Evolutionary conservation across 2,113 vertebrate species (phyloP), one percentile per base, ranked within the genome.

Genomic region (Dipodomys ordii): DNA sequence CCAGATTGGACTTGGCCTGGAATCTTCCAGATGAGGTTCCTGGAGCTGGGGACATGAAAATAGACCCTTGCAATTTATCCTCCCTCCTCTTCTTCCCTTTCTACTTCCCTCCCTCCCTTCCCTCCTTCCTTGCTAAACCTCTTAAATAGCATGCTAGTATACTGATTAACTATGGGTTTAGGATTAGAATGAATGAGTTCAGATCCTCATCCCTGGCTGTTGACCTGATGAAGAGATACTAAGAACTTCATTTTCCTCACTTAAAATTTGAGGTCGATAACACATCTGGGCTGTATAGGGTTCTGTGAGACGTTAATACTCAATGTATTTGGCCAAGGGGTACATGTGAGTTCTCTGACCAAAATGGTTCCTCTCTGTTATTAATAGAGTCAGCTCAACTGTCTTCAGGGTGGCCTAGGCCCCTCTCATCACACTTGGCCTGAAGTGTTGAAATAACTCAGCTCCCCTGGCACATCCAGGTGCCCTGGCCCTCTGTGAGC

Each of bases 41-140:
- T 49, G 6, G 46, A 87, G 30, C 53, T 19, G 25, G 12, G 27
- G 39, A 2, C 1, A 11, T 12, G n/a, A 85, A 67, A 71, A 88
- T 32, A 78, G 44, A 35, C 28, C 22, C 28, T 80, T 4, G 20
- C 15, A 82, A 69, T 92, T 27, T 60, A 0, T 60, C 67, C 86
- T 87, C 44, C 77, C 46, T 74, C 81, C 53, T 13, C 15, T 16
- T 1, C 53, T 13, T 57, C 53, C 53, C 15, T 18, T 49, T 12
- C 15, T 13, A 16, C 15, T 18, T 49, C 49, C 15, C 53, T 57
- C 53, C 35, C 35, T 57, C 16, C 15, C 53, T 16, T 13, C 53
- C 15, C 15, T 16, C 53, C 15, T 57, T 49, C 49, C 49, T 71
- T 69, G 16, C 64, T 84, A 92, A 82, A 78, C 78, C 83, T 95